phyloP scores from a whole-genome alignment of 2,888 invertebrate species.

The Liopterus haemorrhoidalis region DNA sequence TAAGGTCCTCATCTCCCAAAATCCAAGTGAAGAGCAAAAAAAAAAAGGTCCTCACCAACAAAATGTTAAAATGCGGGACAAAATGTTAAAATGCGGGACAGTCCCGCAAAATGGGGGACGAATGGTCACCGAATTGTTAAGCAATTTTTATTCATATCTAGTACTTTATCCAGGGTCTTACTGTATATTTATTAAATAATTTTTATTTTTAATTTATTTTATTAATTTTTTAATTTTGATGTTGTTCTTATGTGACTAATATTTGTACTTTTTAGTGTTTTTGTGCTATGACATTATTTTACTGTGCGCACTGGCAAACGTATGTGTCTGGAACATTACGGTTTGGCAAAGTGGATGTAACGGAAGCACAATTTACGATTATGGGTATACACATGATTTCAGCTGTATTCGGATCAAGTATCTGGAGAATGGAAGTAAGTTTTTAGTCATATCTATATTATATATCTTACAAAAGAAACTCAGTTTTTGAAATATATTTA shows the following conservation, averaged over 20 bases:
- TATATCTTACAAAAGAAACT: too few species aligned
- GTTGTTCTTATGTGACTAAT: neutral
- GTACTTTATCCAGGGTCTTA: too few species aligned
- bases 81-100: too few species aligned
- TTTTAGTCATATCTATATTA: too few species aligned
- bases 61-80: too few species aligned
- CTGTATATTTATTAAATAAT: neutral
- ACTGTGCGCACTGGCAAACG: constrained; percentile 99
- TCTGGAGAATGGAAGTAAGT: constrained; percentile 77
- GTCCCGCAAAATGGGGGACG: too few species aligned
- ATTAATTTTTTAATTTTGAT: neutral
- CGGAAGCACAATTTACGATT: constrained; percentile 94
- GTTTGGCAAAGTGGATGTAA: constrained; percentile 92
- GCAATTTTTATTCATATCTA: too few species aligned
- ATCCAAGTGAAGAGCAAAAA: too few species aligned
- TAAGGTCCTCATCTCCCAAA: too few species aligned
- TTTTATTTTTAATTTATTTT: neutral
- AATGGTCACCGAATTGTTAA: too few species aligned
- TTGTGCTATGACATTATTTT: constrained; percentile 91
- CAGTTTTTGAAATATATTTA: neutral
- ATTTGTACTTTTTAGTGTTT: constrained; percentile 64
- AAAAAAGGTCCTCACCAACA: too few species aligned
- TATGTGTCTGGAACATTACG: constrained; percentile 93
- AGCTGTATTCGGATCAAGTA: constrained; percentile 74
- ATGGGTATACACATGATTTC: constrained; percentile 83